Conservation (phyloP, 2,113 vertebrate species). For the Saiga tatarica region DNA sequence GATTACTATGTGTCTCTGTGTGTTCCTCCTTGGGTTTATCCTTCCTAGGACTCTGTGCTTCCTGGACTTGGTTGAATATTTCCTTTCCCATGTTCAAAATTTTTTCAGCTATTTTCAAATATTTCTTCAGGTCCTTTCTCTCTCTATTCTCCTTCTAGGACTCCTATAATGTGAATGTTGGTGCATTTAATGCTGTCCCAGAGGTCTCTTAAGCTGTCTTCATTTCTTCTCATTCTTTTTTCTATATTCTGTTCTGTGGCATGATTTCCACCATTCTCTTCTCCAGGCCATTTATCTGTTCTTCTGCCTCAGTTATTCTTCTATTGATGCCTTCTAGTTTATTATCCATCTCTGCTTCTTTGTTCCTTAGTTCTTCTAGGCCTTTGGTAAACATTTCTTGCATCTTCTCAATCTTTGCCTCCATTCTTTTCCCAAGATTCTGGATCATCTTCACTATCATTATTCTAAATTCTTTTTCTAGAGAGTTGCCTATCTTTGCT, state of each 20-base stretch:
- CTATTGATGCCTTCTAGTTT: not conserved
- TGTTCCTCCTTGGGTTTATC: not conserved
- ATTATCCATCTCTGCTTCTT: not conserved
- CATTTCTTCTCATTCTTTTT: not conserved
- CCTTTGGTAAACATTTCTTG: not conserved
- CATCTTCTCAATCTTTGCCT: not conserved
- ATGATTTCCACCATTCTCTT: not conserved
- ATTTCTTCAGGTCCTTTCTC: not conserved
- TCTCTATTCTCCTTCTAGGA: not conserved
- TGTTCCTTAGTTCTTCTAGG: not conserved
- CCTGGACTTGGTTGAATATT: not conserved
- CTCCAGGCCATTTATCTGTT: not conserved
- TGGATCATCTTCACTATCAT: not conserved
- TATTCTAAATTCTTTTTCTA: not conserved
- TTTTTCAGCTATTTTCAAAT: not conserved
- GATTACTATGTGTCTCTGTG: not conserved
- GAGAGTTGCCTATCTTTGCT: not conserved
- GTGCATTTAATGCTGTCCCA: not conserved
- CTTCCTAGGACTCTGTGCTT: not conserved
- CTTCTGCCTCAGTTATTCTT: not conserved
- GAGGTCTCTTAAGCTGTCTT: not conserved
- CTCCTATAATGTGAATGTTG: not conserved
- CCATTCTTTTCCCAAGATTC: not conserved
- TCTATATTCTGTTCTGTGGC: not conserved
- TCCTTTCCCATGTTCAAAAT: not conserved